These are phyloP conservation scores for Elysia crispata DNA, from an alignment of 2,888 invertebrate genomes.

Conservation along the genomic window DNA sequence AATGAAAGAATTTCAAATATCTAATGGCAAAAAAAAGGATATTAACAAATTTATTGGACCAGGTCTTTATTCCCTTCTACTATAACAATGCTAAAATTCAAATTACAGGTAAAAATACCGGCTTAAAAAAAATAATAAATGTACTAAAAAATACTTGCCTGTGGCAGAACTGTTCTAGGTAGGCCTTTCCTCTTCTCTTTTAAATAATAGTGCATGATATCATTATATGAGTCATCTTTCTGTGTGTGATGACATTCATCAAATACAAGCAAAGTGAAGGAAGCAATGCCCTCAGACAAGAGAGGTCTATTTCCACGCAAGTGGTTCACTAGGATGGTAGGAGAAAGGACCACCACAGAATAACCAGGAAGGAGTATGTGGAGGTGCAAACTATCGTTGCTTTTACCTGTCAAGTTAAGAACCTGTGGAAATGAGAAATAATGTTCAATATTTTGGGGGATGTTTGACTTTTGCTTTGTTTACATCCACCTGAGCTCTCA, in stretches of 20 bases:
- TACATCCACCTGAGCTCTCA: too few species aligned
- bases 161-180: too few species aligned
- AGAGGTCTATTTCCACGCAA: conserved; percentile 35
- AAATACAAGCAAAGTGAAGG: conserved; percentile 54
- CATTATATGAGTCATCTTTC: conserved; percentile 58
- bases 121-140: too few species aligned
- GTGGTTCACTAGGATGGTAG: conserved; percentile 70
- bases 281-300: conserved; percentile 31
- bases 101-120: too few species aligned
- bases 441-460: too few species aligned
- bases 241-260: conserved; percentile 61
- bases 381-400: conserved; percentile 32
- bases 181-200: conserved; percentile 39
- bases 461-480: too few species aligned
- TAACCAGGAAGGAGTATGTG: conserved; percentile 47
- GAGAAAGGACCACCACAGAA: conserved; percentile 68
- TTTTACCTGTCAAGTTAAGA: conserved; percentile 45
- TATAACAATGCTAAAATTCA: too few species aligned
- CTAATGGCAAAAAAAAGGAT: too few species aligned
- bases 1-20: too few species aligned
- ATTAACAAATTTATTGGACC: too few species aligned
- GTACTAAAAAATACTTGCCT: too few species aligned
- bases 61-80: too few species aligned
- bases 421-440: conserved; percentile 31
- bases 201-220: conserved; percentile 54